phyloP scores from a whole-genome alignment of 2,113 vertebrate genomes.

The Diadophis punctatus region DNA sequence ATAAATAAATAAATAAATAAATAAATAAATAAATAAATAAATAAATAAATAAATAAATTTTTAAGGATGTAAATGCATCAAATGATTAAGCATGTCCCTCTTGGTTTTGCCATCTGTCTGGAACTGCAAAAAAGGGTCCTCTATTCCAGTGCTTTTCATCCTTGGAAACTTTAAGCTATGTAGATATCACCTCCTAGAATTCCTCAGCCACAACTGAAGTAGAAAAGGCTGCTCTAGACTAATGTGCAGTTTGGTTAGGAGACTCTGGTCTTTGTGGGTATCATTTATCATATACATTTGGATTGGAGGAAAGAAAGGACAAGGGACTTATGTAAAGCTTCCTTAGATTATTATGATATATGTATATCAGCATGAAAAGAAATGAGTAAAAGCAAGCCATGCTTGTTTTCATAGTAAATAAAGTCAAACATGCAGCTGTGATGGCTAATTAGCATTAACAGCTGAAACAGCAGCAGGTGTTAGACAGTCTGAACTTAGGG shows the following conservation, averaged over 20 bases:
- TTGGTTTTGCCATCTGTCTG: not conserved
- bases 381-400: not conserved
- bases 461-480: not conserved
- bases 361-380: not conserved
- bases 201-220: not conserved
- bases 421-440: rapidly evolving
- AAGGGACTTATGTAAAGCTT: not conserved
- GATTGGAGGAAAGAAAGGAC: not conserved
- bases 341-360: not conserved
- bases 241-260: not conserved
- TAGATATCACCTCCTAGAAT: not conserved
- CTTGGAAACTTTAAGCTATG: not conserved
- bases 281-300: not conserved
- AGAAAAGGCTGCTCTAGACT: not conserved
- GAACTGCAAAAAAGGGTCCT: not conserved
- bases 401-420: not conserved
- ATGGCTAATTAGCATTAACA: rapidly evolving
- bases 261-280: not conserved
- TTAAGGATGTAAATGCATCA: not conserved
- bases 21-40: too few relatives aligned
- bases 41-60: too few relatives aligned
- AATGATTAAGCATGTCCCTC: not conserved
- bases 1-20: too few relatives aligned
- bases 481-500: not conserved
- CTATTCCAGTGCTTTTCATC: not conserved